Percentiles rank a stretch among this genome's conserved stretches.
These are phyloP conservation scores for Seriola quinqueradiata DNA, from an alignment of 2,113 vertebrate genomes.

Conservation along the genomic window DNA sequence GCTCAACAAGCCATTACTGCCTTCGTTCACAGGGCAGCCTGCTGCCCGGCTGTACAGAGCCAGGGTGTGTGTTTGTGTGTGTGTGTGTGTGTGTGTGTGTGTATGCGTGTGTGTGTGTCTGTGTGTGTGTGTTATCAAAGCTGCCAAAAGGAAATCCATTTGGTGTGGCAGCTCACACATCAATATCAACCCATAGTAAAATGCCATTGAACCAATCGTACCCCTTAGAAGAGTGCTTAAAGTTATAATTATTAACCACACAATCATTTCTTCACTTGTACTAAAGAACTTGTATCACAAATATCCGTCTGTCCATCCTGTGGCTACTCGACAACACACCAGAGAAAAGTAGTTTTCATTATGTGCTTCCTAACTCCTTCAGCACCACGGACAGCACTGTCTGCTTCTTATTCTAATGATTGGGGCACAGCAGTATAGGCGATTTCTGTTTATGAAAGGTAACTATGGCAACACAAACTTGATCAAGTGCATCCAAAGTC, in stretches of 20 bases:
- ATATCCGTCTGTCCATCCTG: neutral
- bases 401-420: neutral
- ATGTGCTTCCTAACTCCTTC: neutral
- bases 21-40: conserved; percentile 43
- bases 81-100: conserved; percentile 33
- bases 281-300: neutral
- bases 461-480: neutral
- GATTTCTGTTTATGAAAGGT: neutral
- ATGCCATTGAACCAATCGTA: conserved; percentile 16
- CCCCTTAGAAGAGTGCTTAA: neutral
- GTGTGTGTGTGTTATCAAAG: conserved; percentile 27
- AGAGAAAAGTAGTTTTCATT: neutral
- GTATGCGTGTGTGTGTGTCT: conserved; percentile 32
- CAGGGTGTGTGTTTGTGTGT: conserved; percentile 24
- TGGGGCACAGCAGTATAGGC: neutral
- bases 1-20: conserved; percentile 75
- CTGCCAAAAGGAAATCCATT: conserved; percentile 39
- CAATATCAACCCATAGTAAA: conserved; percentile 29
- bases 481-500: neutral
- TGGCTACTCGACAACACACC: neutral
- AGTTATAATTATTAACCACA: neutral
- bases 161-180: conserved; percentile 36
- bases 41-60: conserved; percentile 11
- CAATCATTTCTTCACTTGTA: neutral
- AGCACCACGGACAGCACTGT: conserved; percentile 14